A percentile compares a stretch with the other conserved stretches of the same genome.
Evolutionary conservation across 2,888 invertebrate genomes (phyloP).

Genomic region (Cheilosia pagana): DNA sequence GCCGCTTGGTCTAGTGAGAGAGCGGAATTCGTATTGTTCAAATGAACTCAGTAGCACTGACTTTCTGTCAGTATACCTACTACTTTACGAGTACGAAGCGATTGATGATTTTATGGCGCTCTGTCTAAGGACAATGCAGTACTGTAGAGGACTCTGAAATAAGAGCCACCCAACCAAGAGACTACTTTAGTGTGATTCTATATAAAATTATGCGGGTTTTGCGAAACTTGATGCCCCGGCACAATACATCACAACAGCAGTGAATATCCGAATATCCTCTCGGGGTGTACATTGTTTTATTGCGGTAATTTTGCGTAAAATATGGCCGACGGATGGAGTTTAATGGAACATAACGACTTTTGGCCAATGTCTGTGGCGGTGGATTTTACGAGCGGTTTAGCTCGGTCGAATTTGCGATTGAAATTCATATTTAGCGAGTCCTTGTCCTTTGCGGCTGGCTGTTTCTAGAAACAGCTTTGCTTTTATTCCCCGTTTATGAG

Average conservation of each 20-base stretch:
- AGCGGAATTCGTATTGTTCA: constrained; percentile 6
- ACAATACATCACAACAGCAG: constrained; percentile 2
- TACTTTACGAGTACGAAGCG: neutral
- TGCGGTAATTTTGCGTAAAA: constrained; percentile 27
- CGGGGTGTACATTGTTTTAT: constrained; percentile 35
- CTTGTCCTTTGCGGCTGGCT: neutral
- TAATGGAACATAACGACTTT: constrained; percentile 37
- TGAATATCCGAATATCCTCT: neutral
- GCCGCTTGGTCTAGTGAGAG: neutral
- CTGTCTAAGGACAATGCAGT: constrained; percentile 5
- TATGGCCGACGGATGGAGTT: constrained; percentile 25
- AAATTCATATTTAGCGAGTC: neutral
- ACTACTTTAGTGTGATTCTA: neutral
- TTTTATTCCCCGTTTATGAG: neutral
- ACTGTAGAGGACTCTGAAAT: neutral
- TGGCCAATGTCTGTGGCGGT: constrained; percentile 7
- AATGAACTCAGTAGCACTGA: constrained; percentile 16
- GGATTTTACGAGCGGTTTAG: constrained; percentile 17
- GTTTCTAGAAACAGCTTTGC: neutral
- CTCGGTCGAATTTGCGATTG: neutral
- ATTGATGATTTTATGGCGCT: constrained; percentile 38
- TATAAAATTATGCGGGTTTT: constrained; percentile 20
- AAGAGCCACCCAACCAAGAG: neutral
- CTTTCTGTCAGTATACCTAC: neutral
- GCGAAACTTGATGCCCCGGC: neutral